Percentiles rank a stretch among this genome's conserved stretches.
phyloP scores from a whole-genome alignment of 2,113 vertebrate genomes.

The Pycnonotus jocosus region DNA sequence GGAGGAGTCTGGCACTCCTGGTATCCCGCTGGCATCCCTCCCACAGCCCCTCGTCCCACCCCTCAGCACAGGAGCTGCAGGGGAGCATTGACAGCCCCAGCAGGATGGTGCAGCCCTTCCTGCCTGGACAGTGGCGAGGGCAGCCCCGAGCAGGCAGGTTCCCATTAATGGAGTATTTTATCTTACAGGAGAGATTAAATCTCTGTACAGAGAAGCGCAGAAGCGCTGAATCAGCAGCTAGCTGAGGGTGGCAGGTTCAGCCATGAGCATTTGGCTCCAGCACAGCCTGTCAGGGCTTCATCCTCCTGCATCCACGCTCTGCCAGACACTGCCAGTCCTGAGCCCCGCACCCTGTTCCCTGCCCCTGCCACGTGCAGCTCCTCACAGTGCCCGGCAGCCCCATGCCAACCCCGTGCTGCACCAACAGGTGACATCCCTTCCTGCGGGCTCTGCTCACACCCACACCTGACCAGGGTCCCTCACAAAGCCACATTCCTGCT shows the following conservation, averaged over 20 bases:
- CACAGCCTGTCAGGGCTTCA: not conserved
- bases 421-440: not conserved
- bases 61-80: accelerated
- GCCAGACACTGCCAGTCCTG: not conserved
- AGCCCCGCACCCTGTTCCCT: not conserved
- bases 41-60: not conserved
- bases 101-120: not conserved
- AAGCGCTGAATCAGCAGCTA: slow-evolving; percentile 40
- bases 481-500: too few relatives aligned
- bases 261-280: not conserved
- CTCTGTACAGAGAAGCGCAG: not conserved
- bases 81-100: accelerated
- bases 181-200: not conserved
- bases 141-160: not conserved
- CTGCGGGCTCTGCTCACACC: not conserved
- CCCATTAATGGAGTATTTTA: not conserved
- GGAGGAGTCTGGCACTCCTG: not conserved
- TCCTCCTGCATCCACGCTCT: not conserved
- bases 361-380: not conserved
- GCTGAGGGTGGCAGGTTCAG: not conserved
- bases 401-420: accelerated
- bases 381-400: not conserved
- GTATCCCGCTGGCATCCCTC: not conserved
- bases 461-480: not conserved
- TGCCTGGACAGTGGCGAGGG: not conserved